These are phyloP conservation scores for Penaeus japonicus DNA, from an alignment of 1,140 invertebrate genomes.

Conservation along the genomic window DNA sequence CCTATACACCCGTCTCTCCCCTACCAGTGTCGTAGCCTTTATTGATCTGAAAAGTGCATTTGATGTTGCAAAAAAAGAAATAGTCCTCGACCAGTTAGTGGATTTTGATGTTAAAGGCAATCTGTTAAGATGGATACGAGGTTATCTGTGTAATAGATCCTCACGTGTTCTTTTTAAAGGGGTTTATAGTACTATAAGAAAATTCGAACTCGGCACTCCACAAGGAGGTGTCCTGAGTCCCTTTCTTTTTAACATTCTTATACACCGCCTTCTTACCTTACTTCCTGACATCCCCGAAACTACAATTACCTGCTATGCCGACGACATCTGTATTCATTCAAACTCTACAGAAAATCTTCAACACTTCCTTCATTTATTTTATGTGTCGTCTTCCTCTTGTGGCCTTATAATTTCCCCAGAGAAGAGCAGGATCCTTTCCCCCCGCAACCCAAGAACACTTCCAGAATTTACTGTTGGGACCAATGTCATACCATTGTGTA, in stretches of 20 bases:
- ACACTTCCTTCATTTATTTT: slow-evolving; percentile 8
- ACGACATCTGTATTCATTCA: slow-evolving; percentile 29
- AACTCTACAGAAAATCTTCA: slow-evolving; percentile 11
- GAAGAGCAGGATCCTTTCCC: neutral
- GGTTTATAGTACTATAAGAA: neutral
- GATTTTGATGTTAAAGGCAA: slow-evolving; percentile 28
- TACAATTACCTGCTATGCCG: slow-evolving; percentile 11
- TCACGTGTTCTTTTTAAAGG: slow-evolving; percentile 28
- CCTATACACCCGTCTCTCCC: slow-evolving; percentile 4
- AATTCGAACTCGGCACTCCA: slow-evolving; percentile 14
- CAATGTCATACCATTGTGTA: too few relatives aligned
- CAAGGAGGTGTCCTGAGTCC: slow-evolving; percentile 12
- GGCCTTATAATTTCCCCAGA: slow-evolving; percentile 12
- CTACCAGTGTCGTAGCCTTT: neutral
- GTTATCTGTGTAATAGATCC: neutral
- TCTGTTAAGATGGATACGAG: neutral
- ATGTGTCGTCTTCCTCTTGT: neutral
- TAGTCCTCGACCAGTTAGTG: slow-evolving; percentile 16
- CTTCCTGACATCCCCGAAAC: neutral
- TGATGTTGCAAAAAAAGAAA: slow-evolving; percentile 18
- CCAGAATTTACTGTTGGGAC: slow-evolving; percentile 1
- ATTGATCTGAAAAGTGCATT: slow-evolving; percentile 26
- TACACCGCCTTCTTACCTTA: slow-evolving; percentile 7
- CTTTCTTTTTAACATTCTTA: slow-evolving; percentile 28
- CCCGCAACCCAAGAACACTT: slow-evolving; percentile 7